Base-by-base conservation (phyloP, 1,140 invertebrate species). In the Drosophila sturtevanti region DNA sequence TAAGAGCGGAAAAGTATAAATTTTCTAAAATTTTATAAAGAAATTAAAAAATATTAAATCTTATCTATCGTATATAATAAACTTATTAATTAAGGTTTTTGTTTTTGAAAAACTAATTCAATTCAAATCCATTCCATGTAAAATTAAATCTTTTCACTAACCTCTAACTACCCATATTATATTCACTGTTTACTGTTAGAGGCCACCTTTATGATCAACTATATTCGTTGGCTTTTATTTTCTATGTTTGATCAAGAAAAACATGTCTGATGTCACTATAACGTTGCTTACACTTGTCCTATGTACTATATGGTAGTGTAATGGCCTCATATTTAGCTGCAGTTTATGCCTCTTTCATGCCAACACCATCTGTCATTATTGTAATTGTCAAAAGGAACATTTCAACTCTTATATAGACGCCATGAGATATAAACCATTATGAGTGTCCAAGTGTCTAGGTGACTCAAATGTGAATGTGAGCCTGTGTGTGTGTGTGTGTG, bases 331-430 rank as follows among this genome's bases (percentile, higher is more conserved):
- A 27, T 34, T 14, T 56, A 34, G 27, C 54, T 56, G 66, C 48
- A 68, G 38, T 58, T 74, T 56, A 56, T 56, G 63, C 38, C 72
- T 14, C 64, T 64, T 56, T 55, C 72, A 67, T 65, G 72, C 75
- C 66, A 60, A 48, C 73, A 63, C 81, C 54, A 85, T 85, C 73
- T 85, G 81, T 86, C 73, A 81, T 85, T 80, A 86, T 85, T 74
- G 81, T 78, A 69, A 85, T 80, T 85, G 69, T 77, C 61, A 61
- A 68, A 51, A 63, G 61, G 41, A 66, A 52, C 65, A 70, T 70
- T 70, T 41, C 54, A 63, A 51, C 63, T 70, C 59, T 68, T 68
- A 72, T 82, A 61, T 52, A 66, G 63, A 68, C 65, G 60, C 65
- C n/a, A 61, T 60, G 74, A 77, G 61, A 76, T 63, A 76, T 76